Percentiles rank a stretch among this genome's conserved stretches.
Evolutionary conservation across 2,888 invertebrate genomes (phyloP).

Genomic region (Eupithecia inturbata): DNA sequence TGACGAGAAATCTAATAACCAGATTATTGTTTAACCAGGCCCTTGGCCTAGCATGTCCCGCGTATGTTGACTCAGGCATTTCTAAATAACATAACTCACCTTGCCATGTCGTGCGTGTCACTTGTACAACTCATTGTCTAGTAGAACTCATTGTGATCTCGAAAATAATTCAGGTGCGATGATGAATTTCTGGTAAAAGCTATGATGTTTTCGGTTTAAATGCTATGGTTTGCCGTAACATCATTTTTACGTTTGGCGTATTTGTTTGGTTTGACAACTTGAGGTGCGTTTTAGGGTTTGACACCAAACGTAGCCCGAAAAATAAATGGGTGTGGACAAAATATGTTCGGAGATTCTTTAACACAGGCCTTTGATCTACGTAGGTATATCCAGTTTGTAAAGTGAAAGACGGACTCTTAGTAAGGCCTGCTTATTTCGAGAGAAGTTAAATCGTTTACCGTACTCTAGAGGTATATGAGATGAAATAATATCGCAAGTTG

Average conservation of each 20-base stretch:
- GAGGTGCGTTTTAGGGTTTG: too few relatives aligned
- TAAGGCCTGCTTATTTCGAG: conserved; percentile 54
- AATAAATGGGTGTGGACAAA: too few relatives aligned
- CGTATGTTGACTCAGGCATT: conserved; percentile 62
- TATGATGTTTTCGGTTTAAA: background rate
- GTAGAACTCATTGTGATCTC: background rate
- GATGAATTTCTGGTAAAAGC: too few relatives aligned
- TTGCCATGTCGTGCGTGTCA: conserved; percentile 31
- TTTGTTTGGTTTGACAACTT: too few relatives aligned
- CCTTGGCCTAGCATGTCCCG: conserved; percentile 52
- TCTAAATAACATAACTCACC: conserved; percentile 60
- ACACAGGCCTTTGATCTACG: too few relatives aligned
- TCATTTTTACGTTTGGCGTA: too few relatives aligned
- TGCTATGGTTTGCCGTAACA: background rate
- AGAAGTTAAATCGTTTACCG: conserved; percentile 62
- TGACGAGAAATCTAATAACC: conserved; percentile 58
- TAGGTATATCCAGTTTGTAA: background rate
- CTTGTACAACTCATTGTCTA: conserved; percentile 30
- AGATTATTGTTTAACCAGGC: conserved; percentile 61
- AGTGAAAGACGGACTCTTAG: conserved; percentile 33
- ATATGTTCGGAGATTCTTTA: background rate
- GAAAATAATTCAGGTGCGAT: background rate
- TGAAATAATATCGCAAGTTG: conserved; percentile 62
- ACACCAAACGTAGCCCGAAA: too few relatives aligned
- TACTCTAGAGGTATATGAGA: conserved; percentile 57